Percentiles rank a stretch among this genome's conserved stretches.
Evolutionary conservation across 2,113 vertebrate genomes (phyloP).

Genomic region (Aldabrachelys gigantea): DNA sequence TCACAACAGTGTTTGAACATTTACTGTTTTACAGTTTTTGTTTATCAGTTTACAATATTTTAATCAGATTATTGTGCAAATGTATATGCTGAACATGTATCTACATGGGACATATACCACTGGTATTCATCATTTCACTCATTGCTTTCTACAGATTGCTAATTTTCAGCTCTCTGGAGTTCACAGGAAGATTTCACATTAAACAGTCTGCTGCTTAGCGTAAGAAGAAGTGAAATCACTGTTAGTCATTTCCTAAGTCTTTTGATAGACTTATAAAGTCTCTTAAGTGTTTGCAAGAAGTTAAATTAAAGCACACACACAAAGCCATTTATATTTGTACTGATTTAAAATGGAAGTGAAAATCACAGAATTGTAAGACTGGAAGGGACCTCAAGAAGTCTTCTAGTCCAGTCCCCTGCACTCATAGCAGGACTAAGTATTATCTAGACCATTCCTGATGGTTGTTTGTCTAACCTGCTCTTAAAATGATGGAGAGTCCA

Average conservation of each 20-base stretch:
- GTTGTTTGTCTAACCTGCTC: too few relatives aligned
- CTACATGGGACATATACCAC: conserved; percentile 25
- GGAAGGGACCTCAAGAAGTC: too few relatives aligned
- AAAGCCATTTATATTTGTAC: conserved; percentile 47
- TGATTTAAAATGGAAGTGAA: conserved; percentile 5
- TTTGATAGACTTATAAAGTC: conserved; percentile 39
- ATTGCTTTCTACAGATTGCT: conserved; percentile 5
- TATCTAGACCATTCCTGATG: too few relatives aligned
- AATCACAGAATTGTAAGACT: neutral
- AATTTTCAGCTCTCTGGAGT: conserved; percentile 39
- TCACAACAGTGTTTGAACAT: conserved; percentile 64
- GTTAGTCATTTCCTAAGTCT: conserved; percentile 26
- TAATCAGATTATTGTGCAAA: conserved; percentile 69
- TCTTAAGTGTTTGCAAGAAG: conserved; percentile 30
- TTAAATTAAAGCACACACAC: conserved; percentile 40
- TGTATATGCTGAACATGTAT: conserved; percentile 45
- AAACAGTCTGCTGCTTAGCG: neutral
- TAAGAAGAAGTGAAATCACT: conserved; percentile 8
- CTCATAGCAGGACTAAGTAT: too few relatives aligned
- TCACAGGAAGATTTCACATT: conserved; percentile 36
- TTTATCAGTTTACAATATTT: conserved; percentile 74
- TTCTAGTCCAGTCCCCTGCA: neutral
- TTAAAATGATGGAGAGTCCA: too few relatives aligned
- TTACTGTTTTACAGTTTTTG: conserved; percentile 66
- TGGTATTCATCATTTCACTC: conserved; percentile 25